Evolutionary conservation across 2,797 vertebrate genomes (phyloP).

Genomic region (Chloroceryle amazona): DNA sequence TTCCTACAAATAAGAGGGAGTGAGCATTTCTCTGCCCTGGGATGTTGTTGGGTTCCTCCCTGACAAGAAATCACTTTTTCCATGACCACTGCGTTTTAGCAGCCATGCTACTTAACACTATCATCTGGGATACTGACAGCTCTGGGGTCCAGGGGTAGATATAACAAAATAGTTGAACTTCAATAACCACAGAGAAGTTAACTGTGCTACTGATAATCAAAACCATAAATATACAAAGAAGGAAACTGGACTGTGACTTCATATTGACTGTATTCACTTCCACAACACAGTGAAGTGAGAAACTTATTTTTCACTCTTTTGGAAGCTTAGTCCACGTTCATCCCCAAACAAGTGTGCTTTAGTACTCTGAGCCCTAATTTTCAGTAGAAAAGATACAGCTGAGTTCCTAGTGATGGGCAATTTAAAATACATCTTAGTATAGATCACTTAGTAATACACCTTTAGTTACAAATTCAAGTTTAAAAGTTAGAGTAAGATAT

Average conservation of each 20-base stretch:
- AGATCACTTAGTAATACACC: neutral
- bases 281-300: neutral
- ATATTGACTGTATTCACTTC: neutral
- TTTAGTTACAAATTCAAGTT: constrained; percentile 4
- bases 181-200: neutral
- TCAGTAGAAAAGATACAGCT: neutral
- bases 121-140: neutral
- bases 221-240: neutral
- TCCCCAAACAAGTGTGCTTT: neutral
- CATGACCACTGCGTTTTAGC: neutral
- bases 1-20: neutral
- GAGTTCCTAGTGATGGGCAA: neutral
- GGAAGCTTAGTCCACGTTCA: neutral
- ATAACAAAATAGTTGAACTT: neutral
- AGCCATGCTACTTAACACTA: neutral
- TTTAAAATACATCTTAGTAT: neutral
- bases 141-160: neutral
- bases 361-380: neutral
- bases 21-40: neutral
- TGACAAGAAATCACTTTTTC: neutral
- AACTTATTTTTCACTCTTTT: neutral
- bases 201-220: neutral
- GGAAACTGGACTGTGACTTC: neutral
- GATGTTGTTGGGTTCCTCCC: neutral
- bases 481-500: neutral